phyloP scores from a whole-genome alignment of 2,113 vertebrate species.

The Podiceps cristatus region DNA sequence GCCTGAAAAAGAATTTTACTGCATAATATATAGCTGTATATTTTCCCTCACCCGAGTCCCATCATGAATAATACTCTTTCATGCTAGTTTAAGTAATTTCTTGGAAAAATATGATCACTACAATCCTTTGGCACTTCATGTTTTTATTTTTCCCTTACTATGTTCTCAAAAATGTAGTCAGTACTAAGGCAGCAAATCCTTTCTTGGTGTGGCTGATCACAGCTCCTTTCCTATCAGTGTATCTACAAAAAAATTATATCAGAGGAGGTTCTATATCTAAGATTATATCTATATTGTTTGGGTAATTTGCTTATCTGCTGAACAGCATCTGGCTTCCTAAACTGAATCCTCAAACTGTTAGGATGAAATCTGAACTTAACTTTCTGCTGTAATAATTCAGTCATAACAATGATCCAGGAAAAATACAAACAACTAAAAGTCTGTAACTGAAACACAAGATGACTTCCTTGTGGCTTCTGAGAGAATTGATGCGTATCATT shows the following conservation, averaged over 20 bases:
- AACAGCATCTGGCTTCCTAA: background rate
- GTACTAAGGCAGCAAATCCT: background rate
- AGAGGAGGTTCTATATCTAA: background rate
- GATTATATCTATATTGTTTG: background rate
- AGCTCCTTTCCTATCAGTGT: background rate
- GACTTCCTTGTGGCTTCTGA: background rate
- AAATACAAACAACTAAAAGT: background rate
- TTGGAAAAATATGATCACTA: background rate
- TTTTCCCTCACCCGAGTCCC: background rate
- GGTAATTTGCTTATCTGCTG: background rate
- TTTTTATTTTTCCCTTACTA: background rate
- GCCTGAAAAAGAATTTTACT: background rate
- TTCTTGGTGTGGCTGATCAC: background rate
- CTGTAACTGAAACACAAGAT: background rate
- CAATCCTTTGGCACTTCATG: background rate
- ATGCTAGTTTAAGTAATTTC: background rate
- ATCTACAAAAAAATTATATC: background rate
- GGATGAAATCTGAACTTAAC: background rate
- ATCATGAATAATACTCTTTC: constrained; percentile 20
- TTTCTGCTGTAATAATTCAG: background rate
- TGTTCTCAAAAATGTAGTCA: background rate
- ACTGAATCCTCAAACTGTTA: background rate
- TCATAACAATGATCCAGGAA: background rate
- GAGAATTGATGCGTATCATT: accelerated
- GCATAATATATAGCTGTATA: background rate